These are phyloP conservation scores for Stratiomys singularior DNA, from an alignment of 2,888 invertebrate genomes.

Conservation along the genomic window DNA sequence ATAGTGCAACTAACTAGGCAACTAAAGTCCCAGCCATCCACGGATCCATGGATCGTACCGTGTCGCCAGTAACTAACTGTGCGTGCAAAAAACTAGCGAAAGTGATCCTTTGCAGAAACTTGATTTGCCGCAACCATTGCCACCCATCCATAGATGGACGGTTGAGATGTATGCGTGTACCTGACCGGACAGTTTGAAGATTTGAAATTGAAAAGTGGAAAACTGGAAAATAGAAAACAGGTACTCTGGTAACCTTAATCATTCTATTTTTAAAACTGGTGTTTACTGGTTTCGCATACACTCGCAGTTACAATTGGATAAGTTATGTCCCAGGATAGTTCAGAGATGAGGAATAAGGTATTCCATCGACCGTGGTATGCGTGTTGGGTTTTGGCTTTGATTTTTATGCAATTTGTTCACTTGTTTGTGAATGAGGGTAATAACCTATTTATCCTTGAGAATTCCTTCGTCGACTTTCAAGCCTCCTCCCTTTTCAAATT, in stretches of 20 bases:
- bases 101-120: slow-evolving; percentile 42
- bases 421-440: too few species aligned
- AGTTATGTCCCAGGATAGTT: background rate
- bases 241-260: background rate
- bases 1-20: background rate
- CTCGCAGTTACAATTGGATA: background rate
- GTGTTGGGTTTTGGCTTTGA: background rate
- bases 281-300: background rate
- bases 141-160: too few species aligned
- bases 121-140: background rate
- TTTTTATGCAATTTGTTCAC: background rate
- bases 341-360: background rate
- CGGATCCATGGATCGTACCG: too few species aligned
- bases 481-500: too few species aligned
- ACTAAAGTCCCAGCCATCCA: background rate
- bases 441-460: too few species aligned
- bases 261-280: background rate
- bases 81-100: slow-evolving; percentile 20
- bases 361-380: too few species aligned
- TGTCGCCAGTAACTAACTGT: background rate
- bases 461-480: too few species aligned
- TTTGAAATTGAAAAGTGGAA: too few species aligned
- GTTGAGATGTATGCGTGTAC: too few species aligned
- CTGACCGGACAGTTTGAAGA: too few species aligned
- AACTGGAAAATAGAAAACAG: background rate